Evolutionary conservation across 2,888 invertebrate species (phyloP).

Genomic region (Epistrophella euchroma): DNA sequence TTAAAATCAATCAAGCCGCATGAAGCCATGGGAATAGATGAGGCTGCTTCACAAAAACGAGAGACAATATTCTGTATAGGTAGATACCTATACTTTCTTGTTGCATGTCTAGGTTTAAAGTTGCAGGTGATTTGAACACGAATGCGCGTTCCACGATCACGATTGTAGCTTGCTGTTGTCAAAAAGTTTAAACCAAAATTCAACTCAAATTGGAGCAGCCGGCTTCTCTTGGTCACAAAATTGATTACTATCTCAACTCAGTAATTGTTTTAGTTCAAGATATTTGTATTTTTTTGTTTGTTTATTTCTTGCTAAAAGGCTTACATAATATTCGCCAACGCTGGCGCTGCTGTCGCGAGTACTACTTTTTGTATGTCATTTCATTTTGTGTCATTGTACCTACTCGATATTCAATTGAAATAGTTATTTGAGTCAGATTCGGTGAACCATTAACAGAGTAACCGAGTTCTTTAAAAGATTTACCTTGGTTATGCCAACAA

Average conservation of each 20-base stretch:
- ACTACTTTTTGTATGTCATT: constrained; percentile 59
- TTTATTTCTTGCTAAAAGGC: constrained; percentile 25
- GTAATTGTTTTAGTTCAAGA: constrained; percentile 71
- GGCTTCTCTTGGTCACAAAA: constrained; percentile 67
- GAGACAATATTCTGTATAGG: constrained; percentile 36
- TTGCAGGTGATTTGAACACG: constrained; percentile 68
- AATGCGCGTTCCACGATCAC: constrained; percentile 61
- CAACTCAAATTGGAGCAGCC: constrained; percentile 71
- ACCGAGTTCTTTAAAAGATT: constrained; percentile 55
- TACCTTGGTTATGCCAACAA: constrained; percentile 45
- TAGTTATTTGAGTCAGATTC: constrained; percentile 69
- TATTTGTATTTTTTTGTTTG: constrained; percentile 26
- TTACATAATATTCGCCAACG: constrained; percentile 72
- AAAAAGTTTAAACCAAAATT: constrained; percentile 45
- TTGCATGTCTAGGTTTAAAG: constrained; percentile 40
- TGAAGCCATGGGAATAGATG: constrained; percentile 44
- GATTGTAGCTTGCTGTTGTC: constrained; percentile 58
- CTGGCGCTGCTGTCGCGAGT: constrained; percentile 46
- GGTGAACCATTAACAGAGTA: constrained; percentile 66
- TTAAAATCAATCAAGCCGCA: constrained; percentile 67
- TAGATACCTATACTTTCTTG: constrained; percentile 53
- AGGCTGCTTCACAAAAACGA: constrained; percentile 39
- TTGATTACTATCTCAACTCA: constrained; percentile 66
- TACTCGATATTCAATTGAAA: constrained; percentile 72
- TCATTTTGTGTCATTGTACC: constrained; percentile 69